Evolutionary conservation across 2,797 vertebrate species (phyloP).

Genomic region (Myotis findleyi): DNA sequence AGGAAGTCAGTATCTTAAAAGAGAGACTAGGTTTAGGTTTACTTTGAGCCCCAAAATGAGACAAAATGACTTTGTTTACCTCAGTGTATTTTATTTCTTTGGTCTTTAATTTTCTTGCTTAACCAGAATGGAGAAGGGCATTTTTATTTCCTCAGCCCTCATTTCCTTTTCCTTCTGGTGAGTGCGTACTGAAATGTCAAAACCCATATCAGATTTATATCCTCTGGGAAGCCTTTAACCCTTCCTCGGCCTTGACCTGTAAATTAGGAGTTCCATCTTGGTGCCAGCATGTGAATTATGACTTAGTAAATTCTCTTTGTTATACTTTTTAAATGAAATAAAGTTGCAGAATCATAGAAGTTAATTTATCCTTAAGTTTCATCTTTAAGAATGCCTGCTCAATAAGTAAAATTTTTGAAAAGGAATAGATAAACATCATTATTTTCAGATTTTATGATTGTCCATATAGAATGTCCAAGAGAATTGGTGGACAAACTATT

Average conservation of each 20-base stretch:
- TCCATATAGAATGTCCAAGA: not conserved
- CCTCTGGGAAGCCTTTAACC: not conserved
- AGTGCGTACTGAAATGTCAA: not conserved
- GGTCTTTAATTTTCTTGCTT: conserved; percentile 38
- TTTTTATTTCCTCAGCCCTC: not conserved
- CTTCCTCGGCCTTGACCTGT: not conserved
- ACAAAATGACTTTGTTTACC: not conserved
- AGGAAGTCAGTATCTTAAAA: not conserved
- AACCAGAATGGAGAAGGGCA: not conserved
- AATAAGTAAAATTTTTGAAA: conserved; percentile 39
- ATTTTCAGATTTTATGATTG: conserved; percentile 15
- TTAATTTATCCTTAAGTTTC: not conserved
- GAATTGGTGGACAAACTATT: not conserved
- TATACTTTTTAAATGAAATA: not conserved
- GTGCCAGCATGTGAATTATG: not conserved
- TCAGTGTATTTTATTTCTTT: conserved; percentile 29
- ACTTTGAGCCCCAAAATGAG: conserved; percentile 38
- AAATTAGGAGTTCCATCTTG: not conserved
- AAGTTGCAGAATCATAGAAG: not conserved
- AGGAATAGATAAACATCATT: not conserved
- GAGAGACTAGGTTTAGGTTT: conserved; percentile 11
- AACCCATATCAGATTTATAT: not conserved
- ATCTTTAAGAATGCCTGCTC: not conserved
- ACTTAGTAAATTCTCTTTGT: not conserved
- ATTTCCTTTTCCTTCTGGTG: conserved; percentile 15